phyloP scores from a whole-genome alignment of 2,888 invertebrate species.

The Synergus laeviventris region DNA sequence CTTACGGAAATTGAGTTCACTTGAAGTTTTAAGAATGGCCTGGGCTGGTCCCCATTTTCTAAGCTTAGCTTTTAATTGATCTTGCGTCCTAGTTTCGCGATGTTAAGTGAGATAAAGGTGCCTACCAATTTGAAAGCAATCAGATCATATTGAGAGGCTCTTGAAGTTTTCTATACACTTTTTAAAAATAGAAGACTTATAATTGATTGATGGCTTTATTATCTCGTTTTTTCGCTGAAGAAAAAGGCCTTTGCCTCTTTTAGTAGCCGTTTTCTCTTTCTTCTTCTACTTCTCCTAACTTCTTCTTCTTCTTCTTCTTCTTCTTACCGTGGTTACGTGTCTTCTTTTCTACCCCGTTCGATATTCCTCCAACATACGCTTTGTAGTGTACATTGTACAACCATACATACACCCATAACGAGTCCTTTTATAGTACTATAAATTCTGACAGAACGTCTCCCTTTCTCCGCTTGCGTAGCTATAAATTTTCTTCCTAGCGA shows the following conservation, averaged over 20 bases:
- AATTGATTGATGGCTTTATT: too few species aligned
- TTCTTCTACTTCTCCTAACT: neutral
- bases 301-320: neutral
- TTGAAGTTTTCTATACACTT: too few species aligned
- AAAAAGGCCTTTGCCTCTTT: neutral
- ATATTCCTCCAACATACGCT: neutral
- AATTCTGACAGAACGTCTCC: constrained; percentile 17
- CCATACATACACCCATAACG: neutral
- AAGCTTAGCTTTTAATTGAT: neutral
- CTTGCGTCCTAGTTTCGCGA: neutral
- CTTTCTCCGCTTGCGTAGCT: constrained; percentile 1
- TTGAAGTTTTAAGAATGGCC: neutral
- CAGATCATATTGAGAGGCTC: too few species aligned
- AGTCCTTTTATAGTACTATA: constrained; percentile 10
- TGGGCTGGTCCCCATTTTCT: neutral
- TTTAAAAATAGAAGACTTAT: too few species aligned
- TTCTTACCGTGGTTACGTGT: neutral
- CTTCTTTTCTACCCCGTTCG: neutral
- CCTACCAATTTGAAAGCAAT: neutral
- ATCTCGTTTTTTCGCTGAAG: neutral
- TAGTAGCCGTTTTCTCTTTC: neutral
- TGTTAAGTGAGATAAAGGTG: neutral
- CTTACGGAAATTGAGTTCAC: too few species aligned
- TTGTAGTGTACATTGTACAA: neutral
- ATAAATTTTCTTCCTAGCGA: neutral